Evolutionary conservation across 1,140 invertebrate genomes (phyloP), one percentile per base, ranked within the genome.

Genomic region (Euura lappo): DNA sequence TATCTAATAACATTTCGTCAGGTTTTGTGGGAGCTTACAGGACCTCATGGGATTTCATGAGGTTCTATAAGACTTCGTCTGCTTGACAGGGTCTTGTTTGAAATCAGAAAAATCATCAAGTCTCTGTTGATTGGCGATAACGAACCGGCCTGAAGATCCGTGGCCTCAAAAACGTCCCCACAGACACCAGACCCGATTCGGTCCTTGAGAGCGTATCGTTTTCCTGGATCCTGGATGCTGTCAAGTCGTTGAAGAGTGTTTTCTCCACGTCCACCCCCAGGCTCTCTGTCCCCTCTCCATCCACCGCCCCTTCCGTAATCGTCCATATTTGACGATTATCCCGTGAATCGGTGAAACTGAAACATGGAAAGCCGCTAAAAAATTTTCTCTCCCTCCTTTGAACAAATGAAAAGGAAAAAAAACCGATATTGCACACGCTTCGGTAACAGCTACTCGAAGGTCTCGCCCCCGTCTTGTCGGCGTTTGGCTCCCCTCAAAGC

Each of bases 151-250:
- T 94, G 88, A 28, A 91, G 91, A 84, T 97, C 94, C 44, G 87
- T 90, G 1, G 94, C 96, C 71, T 91, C 90, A 84, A 92, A 93
- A 8, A 97, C 93, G 70, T 93, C 91, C 2, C 92, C 93, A 82
- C 93, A 94, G 4, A 94, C 91, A 2, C 95, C 95, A 2, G 90
- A 88, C 4, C 93, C 94, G 5, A 96, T 90, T 69, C 92, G 84
- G 42, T 91, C 90, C 28, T 90, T 91, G 1, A 96, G 84, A 2
- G 87, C 86, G 83, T 93, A 96, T 69, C 92, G 85, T 51, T 92
- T 90, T 13, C 89, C 90, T 0, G 93, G 93, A 80, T 93, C 92
- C 47, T 90, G 88, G 65, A 96, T 88, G 60, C 89, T 88, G 71
- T 90, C 87, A 72, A 92, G 80, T 28, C 84, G 78, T 68, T 84